These are phyloP conservation scores for Acleris holmiana DNA, from an alignment of 2,888 invertebrate genomes.

Conservation along the genomic window DNA sequence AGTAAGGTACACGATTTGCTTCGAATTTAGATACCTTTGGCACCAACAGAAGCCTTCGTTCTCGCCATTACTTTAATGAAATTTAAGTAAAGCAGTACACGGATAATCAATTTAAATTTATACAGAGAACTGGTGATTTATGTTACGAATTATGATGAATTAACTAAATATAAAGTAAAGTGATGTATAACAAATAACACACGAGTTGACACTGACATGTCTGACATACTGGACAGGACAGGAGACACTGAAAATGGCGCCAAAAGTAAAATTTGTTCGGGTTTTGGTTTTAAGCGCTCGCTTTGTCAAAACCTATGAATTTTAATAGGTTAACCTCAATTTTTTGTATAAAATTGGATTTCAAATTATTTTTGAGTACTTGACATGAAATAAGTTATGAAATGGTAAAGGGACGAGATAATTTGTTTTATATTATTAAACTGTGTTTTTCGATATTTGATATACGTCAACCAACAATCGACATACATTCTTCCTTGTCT, in stretches of 20 bases:
- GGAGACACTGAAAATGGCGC: conserved; percentile 31
- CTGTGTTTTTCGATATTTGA: no score
- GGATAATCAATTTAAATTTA: not conserved
- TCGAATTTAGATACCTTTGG: conserved; percentile 57
- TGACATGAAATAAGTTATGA: not conserved
- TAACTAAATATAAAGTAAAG: no score
- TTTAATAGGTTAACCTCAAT: no score
- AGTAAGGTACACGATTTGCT: not conserved
- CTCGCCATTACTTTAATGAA: conserved; percentile 49
- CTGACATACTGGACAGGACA: no score
- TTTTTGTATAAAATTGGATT: not conserved
- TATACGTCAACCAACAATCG: no score
- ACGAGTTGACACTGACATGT: no score
- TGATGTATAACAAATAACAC: no score
- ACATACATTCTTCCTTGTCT: no score
- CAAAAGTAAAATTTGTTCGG: conserved; percentile 6
- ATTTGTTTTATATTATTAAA: no score
- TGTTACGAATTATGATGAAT: no score
- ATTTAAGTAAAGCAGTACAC: conserved; percentile 1
- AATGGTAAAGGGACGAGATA: no score
- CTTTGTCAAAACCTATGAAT: not conserved
- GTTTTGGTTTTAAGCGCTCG: not conserved
- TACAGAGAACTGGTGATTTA: not conserved
- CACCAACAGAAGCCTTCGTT: conserved; percentile 70
- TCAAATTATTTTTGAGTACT: not conserved